Evolutionary conservation across 2,113 vertebrate species (phyloP), one percentile per base, ranked within the genome.

Genomic region (Mirza zaza): DNA sequence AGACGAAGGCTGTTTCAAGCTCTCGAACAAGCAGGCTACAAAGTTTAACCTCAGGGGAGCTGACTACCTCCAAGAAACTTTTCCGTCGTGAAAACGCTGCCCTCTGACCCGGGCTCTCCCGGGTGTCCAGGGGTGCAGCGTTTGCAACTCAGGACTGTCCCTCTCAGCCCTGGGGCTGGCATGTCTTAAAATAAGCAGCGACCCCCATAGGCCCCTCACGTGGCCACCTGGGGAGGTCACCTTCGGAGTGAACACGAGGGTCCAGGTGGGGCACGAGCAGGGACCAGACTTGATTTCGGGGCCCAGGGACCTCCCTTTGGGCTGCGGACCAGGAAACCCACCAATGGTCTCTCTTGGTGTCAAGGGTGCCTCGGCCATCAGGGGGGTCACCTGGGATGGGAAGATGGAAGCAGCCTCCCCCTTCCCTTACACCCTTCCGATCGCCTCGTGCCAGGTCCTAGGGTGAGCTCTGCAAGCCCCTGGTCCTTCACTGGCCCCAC

Each of bases 51-150:
- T 52, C 12, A 2, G 50, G 42, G 68, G 80, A 93, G 12, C 32
- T 0, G 50, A 71, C 48, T 34, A 59, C 50, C 63, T 91, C 75
- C 20, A 45, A 71, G 76, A 75, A 77, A 34, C 34, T 34, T 21
- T 29, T 29, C 42, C 42, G 61, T 57, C 5, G 2, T 36, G 57
- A 77, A 70, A 80, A 68, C 1, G 0, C 32, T 18, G 2, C 1
- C 10, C 29, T 25, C 84, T 61, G 77, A 65, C 52, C 48, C 14
- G 36, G 57, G 42, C 27, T 29, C 42, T 50, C 32, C 34, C 39
- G 10, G 5, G 1, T 14, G 32, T 36, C 20, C 87, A 52, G 61
- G 6, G 6, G 10, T 6, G 10, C 6, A 32, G 50, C 4, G 0
- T 23, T 3, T 36, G 2, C 45, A 7, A 63, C 14, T 75, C 59